Percentiles rank a stretch among this genome's conserved stretches.
phyloP scores from a whole-genome alignment of 92 coral and sea anemone genomes.

The Epizoanthus rinbou region DNA sequence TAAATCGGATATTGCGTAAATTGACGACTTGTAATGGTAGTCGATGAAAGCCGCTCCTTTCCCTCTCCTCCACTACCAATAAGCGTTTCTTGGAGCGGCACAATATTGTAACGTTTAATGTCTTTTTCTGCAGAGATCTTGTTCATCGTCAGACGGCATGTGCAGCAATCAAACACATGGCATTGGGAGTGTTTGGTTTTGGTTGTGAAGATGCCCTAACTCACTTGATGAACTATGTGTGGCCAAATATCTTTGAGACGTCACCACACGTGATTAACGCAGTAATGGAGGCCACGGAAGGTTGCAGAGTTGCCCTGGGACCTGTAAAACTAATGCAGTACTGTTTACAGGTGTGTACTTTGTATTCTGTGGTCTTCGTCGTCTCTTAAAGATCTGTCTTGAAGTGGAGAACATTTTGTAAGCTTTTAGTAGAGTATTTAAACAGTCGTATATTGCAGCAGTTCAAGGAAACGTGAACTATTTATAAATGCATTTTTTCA shows the following conservation, averaged over 20 bases:
- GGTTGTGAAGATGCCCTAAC: conserved; percentile 99
- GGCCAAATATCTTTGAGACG: conserved; percentile 99
- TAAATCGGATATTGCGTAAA: too few species aligned
- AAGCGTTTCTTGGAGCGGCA: background rate
- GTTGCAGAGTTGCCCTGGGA: conserved; percentile 94
- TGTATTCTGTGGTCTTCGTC: background rate
- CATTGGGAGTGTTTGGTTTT: conserved; percentile 97
- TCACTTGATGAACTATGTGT: conserved; percentile 91
- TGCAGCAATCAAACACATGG: conserved; percentile 99
- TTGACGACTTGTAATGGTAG: too few species aligned
- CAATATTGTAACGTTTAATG: background rate
- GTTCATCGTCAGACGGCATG: conserved; percentile 99
- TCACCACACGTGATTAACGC: conserved; percentile 99
- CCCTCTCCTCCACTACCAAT: background rate
- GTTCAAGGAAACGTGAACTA: too few species aligned
- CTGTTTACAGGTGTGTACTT: conserved; percentile 82
- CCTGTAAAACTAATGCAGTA: conserved; percentile 91
- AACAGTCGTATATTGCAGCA: too few species aligned
- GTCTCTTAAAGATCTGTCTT: background rate
- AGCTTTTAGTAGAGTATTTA: background rate
- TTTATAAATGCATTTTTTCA: too few species aligned
- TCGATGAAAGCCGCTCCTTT: too few species aligned
- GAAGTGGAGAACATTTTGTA: background rate
- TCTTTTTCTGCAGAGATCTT: conserved; percentile 44
- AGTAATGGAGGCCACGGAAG: conserved; percentile 96